A percentile compares a stretch with the other conserved stretches of the same genome.
Conservation (phyloP, 2,113 vertebrate genomes). For the Alexandromys fortis region DNA sequence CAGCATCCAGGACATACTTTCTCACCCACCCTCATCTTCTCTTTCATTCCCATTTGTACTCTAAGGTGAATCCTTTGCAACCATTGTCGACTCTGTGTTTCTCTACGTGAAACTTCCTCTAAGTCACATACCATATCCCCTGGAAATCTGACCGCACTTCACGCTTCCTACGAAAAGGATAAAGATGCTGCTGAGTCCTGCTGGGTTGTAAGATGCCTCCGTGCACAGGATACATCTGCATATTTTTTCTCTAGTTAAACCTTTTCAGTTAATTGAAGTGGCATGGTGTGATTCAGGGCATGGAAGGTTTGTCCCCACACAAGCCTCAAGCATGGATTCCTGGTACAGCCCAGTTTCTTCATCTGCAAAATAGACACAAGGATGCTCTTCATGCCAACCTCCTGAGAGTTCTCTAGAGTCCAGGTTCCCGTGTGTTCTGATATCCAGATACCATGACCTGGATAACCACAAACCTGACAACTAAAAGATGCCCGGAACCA, state of each 20-base stretch:
- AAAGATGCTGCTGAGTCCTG: neutral
- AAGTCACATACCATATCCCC: neutral
- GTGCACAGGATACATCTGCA: too few species aligned
- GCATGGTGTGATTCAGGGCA: neutral
- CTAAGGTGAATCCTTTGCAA: neutral
- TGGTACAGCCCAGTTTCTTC: neutral
- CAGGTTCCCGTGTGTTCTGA: rapidly evolving
- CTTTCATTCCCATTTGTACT: neutral
- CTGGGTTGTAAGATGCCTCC: neutral
- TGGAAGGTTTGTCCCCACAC: too few species aligned
- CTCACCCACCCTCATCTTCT: neutral
- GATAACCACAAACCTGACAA: neutral
- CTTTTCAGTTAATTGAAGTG: neutral
- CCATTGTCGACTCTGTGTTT: neutral
- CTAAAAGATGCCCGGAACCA: neutral
- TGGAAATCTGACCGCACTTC: neutral
- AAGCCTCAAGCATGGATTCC: neutral
- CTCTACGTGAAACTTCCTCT: neutral
- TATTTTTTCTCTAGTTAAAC: neutral
- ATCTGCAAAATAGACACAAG: neutral
- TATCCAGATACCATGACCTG: neutral
- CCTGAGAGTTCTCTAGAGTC: neutral
- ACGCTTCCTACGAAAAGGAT: neutral
- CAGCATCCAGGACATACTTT: neutral
- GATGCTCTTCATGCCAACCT: neutral